A percentile compares a stretch with the other conserved stretches of the same genome.
Conservation (phyloP, 2,113 vertebrate genomes). For the Heteronetta atricapilla region DNA sequence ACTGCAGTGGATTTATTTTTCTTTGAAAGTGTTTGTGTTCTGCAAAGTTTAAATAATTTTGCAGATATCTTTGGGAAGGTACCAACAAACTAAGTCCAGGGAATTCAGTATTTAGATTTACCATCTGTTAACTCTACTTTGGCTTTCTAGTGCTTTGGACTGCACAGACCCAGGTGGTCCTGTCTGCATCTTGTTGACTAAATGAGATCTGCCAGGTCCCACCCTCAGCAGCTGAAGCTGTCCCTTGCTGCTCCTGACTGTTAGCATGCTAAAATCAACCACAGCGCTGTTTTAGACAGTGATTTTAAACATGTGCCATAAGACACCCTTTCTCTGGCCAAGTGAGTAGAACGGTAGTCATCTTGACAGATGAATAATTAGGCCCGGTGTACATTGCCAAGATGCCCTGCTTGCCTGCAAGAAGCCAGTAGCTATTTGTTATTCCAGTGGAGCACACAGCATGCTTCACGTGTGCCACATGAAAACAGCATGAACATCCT, state of each 20-base stretch:
- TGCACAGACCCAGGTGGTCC: neutral
- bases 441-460: neutral
- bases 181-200: neutral
- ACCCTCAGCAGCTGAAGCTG: neutral
- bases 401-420: neutral
- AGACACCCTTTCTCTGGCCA: neutral
- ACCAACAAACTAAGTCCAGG: neutral
- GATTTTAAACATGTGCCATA: neutral
- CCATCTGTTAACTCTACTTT: neutral
- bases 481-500: neutral
- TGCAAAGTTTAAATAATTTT: conserved; percentile 10
- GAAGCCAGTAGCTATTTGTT: neutral
- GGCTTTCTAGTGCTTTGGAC: neutral
- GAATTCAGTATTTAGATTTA: neutral
- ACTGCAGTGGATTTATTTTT: neutral
- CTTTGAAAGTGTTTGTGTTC: neutral
- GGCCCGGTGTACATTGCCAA: neutral
- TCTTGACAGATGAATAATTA: neutral
- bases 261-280: neutral
- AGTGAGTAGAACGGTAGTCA: neutral
- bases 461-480: neutral
- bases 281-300: neutral
- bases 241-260: neutral
- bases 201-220: neutral
- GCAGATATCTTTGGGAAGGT: neutral